phyloP scores from a whole-genome alignment of 2,797 vertebrate genomes.

The Sebastes cheni region DNA sequence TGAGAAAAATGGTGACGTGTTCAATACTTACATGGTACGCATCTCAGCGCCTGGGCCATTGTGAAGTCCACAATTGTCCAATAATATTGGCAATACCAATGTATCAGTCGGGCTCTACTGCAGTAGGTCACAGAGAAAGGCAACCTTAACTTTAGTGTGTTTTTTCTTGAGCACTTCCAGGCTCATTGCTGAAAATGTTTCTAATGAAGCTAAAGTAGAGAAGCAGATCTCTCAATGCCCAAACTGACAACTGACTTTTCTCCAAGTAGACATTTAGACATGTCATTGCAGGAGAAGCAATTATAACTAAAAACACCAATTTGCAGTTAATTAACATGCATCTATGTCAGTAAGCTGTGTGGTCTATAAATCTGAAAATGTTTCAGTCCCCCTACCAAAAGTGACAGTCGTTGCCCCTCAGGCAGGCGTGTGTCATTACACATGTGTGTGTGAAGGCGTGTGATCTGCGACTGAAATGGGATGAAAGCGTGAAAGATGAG shows the following conservation, averaged over 20 bases:
- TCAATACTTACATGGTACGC: neutral
- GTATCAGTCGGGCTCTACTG: neutral
- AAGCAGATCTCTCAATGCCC: neutral
- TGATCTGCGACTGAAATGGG: neutral
- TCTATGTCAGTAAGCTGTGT: neutral
- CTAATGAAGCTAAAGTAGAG: neutral
- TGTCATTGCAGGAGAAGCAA: neutral
- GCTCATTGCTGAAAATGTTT: neutral
- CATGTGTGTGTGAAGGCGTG: neutral
- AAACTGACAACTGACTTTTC: neutral
- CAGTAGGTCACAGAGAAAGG: neutral
- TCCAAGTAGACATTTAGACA: slow-evolving; percentile 1
- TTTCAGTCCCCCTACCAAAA: neutral
- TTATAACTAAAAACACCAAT: neutral
- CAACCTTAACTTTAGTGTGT: neutral
- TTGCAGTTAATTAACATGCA: neutral
- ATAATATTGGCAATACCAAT: neutral
- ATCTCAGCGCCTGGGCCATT: neutral
- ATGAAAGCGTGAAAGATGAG: neutral
- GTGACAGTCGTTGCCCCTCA: neutral
- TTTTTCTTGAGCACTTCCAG: neutral
- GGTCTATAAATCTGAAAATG: neutral
- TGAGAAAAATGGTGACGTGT: too few species aligned
- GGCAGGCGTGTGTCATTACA: neutral
- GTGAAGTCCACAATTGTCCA: neutral